These are phyloP conservation scores for Lophius americanus DNA, from an alignment of 2,797 vertebrate species.

Conservation along the genomic window DNA sequence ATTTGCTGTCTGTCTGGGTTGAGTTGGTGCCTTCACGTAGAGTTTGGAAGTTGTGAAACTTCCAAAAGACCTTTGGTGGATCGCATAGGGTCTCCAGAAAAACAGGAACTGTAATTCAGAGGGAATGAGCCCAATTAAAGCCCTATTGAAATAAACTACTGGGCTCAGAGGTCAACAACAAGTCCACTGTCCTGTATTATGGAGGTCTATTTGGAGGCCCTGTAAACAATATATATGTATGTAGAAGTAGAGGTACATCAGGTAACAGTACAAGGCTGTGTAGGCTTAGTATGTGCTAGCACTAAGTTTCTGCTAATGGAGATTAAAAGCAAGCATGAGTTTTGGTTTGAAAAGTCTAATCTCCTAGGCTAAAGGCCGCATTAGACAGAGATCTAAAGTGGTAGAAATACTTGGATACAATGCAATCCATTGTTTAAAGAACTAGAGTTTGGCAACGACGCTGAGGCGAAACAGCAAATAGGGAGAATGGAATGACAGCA, in stretches of 20 bases:
- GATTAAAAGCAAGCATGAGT: conserved; percentile 51
- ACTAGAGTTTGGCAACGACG: too few relatives aligned
- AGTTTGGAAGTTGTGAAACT: conserved; percentile 39
- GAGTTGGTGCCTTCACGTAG: conserved; percentile 50
- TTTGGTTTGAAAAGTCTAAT: conserved; percentile 55
- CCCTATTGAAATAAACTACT: conserved; percentile 15
- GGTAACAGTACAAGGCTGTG: conserved; percentile 14
- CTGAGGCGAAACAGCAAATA: conserved; percentile 14
- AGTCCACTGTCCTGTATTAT: not conserved
- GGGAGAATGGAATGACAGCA: not conserved
- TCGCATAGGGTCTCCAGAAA: not conserved
- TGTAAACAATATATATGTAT: not conserved
- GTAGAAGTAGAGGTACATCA: conserved; percentile 1
- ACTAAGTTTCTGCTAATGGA: conserved; percentile 23
- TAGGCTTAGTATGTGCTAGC: conserved; percentile 21
- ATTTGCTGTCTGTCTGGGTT: conserved; percentile 14
- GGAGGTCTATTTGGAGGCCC: not conserved
- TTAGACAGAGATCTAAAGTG: conserved; percentile 60
- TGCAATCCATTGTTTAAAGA: conserved; percentile 50
- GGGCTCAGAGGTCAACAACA: not conserved
- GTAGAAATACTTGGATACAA: conserved; percentile 66
- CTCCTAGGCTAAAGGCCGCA: conserved; percentile 49
- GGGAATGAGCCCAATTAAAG: conserved; percentile 25
- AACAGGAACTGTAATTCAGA: conserved; percentile 27
- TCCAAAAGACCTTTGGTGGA: not conserved